A percentile compares a stretch with the other conserved stretches of the same genome.
Evolutionary conservation across 1,140 invertebrate species (phyloP).

Genomic region (Hycleus phaleratus): DNA sequence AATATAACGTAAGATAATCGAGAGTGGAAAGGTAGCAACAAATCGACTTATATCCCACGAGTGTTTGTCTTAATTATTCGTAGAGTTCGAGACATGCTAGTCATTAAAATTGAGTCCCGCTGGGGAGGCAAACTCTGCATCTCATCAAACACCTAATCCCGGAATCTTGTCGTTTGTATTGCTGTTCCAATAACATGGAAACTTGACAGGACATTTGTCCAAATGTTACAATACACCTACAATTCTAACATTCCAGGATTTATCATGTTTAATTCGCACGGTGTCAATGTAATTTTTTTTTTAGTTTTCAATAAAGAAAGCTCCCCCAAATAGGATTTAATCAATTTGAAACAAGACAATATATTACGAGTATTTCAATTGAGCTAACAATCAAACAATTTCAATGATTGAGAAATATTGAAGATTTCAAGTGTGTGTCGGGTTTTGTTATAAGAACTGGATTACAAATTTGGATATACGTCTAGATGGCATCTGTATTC

Average conservation of each 20-base stretch:
- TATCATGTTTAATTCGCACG: slow-evolving; percentile 6
- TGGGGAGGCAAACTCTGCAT: slow-evolving; percentile 33
- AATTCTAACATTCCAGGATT: slow-evolving; percentile 5
- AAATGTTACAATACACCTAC: slow-evolving; percentile 15
- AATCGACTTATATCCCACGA: slow-evolving; percentile 28
- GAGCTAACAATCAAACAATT: no score
- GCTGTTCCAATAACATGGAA: slow-evolving; percentile 20
- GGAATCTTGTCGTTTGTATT: slow-evolving; percentile 27
- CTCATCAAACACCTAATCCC: slow-evolving; percentile 38
- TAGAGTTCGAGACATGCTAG: slow-evolving; percentile 36
- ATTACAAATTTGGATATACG: slow-evolving; percentile 15
- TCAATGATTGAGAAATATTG: no score
- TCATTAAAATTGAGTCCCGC: slow-evolving; percentile 37
- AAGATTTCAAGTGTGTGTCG: no score
- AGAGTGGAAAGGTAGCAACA: no score
- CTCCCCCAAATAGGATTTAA: no score
- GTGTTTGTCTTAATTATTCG: slow-evolving; percentile 41
- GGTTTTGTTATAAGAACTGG: background rate
- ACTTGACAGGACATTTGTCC: slow-evolving; percentile 28
- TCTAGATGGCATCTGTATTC: slow-evolving; percentile 20
- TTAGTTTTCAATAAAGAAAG: no score
- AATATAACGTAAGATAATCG: no score
- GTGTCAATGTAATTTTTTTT: no score
- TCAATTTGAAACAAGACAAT: no score
- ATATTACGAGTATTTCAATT: no score